phyloP scores from a whole-genome alignment of 1,140 invertebrate genomes.

The Alviniconcha marisindica region DNA sequence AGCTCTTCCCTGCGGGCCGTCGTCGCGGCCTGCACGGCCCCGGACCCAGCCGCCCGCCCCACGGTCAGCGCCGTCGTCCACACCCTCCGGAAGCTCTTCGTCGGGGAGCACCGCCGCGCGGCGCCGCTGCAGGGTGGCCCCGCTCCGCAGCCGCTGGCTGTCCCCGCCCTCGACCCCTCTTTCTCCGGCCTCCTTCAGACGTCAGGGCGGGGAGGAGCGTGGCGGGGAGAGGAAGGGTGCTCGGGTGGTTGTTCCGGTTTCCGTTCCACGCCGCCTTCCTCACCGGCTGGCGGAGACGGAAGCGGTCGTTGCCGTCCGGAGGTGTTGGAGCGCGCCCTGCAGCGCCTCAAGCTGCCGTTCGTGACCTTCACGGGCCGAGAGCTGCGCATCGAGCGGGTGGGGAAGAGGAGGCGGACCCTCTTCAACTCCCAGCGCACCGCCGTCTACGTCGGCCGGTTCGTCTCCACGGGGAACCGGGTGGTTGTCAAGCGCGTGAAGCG shows the following conservation, averaged over 20 bases:
- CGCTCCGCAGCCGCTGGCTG: too few relatives aligned
- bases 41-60: background rate
- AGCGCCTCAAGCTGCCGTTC: background rate
- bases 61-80: background rate
- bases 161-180: too few relatives aligned
- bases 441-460: background rate
- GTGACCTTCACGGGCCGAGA: background rate
- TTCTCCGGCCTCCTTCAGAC: too few relatives aligned
- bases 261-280: too few relatives aligned
- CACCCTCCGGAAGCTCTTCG: background rate
- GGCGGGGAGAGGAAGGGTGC: too few relatives aligned
- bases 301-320: background rate
- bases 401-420: background rate
- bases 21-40: background rate
- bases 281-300: too few relatives aligned
- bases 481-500: background rate
- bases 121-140: too few relatives aligned
- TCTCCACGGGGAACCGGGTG: background rate
- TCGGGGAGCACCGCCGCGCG: background rate
- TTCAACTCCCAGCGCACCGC: background rate
- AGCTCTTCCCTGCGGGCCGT: background rate
- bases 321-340: background rate
- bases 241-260: too few relatives aligned
- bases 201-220: too few relatives aligned
- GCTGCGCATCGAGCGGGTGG: background rate